These are phyloP conservation scores for Corvus hawaiiensis DNA, from an alignment of 2,113 vertebrate genomes.

Conservation along the genomic window DNA sequence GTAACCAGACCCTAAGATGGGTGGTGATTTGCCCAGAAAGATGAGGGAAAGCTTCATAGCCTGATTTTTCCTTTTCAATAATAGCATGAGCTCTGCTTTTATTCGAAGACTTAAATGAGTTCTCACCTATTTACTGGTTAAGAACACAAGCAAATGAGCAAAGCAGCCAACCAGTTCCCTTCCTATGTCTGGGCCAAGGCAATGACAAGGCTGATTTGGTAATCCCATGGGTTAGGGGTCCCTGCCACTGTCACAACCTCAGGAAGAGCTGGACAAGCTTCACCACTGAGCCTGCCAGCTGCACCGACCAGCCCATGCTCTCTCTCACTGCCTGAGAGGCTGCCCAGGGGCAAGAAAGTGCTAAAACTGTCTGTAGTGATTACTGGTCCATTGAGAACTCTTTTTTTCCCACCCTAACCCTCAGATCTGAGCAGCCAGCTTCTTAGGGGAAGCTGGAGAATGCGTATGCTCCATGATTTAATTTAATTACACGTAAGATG, in stretches of 20 bases:
- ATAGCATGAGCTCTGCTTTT: not conserved
- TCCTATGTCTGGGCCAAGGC: accelerated
- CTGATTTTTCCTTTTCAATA: not conserved
- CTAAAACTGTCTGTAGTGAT: not conserved
- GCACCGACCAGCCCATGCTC: accelerated
- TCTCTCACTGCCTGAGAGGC: not conserved
- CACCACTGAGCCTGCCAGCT: not conserved
- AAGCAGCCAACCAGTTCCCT: not conserved
- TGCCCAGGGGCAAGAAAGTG: not conserved
- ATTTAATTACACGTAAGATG: not conserved
- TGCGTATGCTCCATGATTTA: not conserved
- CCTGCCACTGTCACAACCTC: accelerated
- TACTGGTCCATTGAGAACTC: not conserved
- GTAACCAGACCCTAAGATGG: not conserved
- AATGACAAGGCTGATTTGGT: not conserved
- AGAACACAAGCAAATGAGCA: not conserved
- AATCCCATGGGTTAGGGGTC: accelerated
- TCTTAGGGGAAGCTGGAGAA: not conserved
- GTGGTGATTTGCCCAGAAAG: not conserved
- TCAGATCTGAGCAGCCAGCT: not conserved
- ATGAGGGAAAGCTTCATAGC: not conserved
- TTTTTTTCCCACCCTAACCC: not conserved
- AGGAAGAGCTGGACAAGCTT: not conserved
- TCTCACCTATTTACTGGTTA: not conserved
- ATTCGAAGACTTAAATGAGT: not conserved